These are phyloP conservation scores for Laodelphax striatellus DNA, from an alignment of 1,140 invertebrate species.

Conservation along the genomic window DNA sequence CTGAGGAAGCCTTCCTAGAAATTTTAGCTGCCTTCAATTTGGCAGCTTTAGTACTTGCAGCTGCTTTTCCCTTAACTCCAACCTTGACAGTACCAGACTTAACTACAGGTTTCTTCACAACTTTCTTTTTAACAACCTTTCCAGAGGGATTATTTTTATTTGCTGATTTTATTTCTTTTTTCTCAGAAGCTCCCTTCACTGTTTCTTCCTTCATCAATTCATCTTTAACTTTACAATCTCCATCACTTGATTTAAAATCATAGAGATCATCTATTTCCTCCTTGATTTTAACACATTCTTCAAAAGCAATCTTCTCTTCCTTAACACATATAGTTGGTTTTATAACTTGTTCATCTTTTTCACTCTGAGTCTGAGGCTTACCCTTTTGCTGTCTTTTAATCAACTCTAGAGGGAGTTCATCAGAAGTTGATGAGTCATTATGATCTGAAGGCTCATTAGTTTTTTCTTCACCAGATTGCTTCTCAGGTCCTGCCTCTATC, in stretches of 20 bases:
- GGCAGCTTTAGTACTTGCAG: neutral
- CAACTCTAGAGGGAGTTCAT: conserved; percentile 8
- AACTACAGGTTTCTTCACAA: neutral
- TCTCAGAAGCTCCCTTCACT: neutral
- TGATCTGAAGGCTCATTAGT: neutral
- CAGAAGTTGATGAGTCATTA: conserved; percentile 9
- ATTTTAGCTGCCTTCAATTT: conserved; percentile 10
- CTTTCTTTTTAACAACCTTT: conserved; percentile 3
- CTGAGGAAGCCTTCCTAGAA: conserved; percentile 11
- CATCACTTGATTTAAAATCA: neutral
- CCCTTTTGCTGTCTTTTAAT: conserved; percentile 5
- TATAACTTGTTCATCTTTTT: neutral
- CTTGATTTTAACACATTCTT: neutral
- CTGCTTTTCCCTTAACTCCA: conserved; percentile 2
- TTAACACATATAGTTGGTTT: neutral
- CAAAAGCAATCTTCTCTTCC: neutral
- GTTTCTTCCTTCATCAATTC: conserved; percentile 13
- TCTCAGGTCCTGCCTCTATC: conserved; percentile 3
- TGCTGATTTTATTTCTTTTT: neutral
- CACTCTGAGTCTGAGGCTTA: neutral
- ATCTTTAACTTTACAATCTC: neutral
- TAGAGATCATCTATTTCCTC: conserved; percentile 4
- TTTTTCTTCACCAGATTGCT: neutral
- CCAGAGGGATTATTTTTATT: neutral
- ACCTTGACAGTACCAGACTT: neutral